Evolutionary conservation across 2,888 invertebrate genomes (phyloP).

Genomic region (Drosophila conformis): DNA sequence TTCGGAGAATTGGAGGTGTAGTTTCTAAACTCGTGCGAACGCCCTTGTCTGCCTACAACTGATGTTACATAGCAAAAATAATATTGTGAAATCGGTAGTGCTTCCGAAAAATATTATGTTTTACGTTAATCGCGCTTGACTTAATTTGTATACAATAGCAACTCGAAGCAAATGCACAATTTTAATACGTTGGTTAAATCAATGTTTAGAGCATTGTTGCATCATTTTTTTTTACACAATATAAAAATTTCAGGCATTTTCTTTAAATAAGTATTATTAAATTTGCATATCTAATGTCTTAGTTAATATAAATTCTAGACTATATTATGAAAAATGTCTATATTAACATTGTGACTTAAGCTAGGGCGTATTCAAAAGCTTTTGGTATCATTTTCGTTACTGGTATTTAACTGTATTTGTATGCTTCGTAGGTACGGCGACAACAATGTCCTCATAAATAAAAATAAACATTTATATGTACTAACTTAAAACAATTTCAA

Average conservation of each 20-base stretch:
- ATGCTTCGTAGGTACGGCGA: slow-evolving; percentile 79
- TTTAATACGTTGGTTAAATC: slow-evolving; percentile 30
- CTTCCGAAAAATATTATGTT: slow-evolving; percentile 5
- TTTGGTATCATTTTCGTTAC: slow-evolving; percentile 17
- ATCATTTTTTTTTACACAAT: slow-evolving; percentile 48
- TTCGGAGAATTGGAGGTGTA: neutral
- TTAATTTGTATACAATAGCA: slow-evolving; percentile 50
- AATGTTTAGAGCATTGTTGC: slow-evolving; percentile 57
- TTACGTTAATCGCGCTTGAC: slow-evolving; percentile 38
- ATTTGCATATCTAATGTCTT: slow-evolving; percentile 61
- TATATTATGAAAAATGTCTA: slow-evolving; percentile 56
- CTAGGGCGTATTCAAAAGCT: slow-evolving; percentile 48
- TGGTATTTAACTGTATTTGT: slow-evolving; percentile 24
- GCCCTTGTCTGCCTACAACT: neutral
- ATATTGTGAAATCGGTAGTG: neutral
- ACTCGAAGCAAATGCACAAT: slow-evolving; percentile 23
- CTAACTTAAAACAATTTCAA: slow-evolving; percentile 18
- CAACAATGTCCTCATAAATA: slow-evolving; percentile 70
- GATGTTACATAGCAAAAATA: neutral
- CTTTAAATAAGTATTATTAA: slow-evolving; percentile 33
- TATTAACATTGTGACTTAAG: slow-evolving; percentile 56
- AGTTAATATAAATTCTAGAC: slow-evolving; percentile 58
- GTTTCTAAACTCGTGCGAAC: neutral
- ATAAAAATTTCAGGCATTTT: slow-evolving; percentile 53
- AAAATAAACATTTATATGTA: slow-evolving; percentile 36